These are phyloP conservation scores for Montifringilla adamsi DNA, from an alignment of 2,113 vertebrate genomes.

Conservation along the genomic window DNA sequence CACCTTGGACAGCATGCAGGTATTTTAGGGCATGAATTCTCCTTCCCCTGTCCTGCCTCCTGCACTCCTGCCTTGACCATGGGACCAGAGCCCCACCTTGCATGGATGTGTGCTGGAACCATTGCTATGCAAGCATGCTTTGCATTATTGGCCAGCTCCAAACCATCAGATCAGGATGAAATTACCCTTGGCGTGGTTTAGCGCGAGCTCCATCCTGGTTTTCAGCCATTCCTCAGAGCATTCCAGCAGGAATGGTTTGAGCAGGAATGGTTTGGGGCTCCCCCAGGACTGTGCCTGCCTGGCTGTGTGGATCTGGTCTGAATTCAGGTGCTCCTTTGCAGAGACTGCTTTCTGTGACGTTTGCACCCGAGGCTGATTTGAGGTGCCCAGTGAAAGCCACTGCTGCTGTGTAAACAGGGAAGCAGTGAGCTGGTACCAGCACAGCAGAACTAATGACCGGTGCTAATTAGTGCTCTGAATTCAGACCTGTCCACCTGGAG, in stretches of 20 bases:
- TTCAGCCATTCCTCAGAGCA: background rate
- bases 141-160: background rate
- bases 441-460: background rate
- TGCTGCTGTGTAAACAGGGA: background rate
- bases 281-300: background rate
- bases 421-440: rapidly evolving
- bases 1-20: conserved; percentile 99
- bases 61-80: background rate
- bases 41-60: background rate
- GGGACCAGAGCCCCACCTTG: background rate
- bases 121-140: conserved; percentile 51
- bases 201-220: background rate
- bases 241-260: conserved; percentile 14
- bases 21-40: conserved; percentile 78
- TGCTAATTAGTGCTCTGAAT: background rate
- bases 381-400: background rate
- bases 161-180: background rate
- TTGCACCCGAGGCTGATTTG: background rate
- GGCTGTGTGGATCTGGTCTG: background rate
- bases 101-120: background rate
- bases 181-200: background rate
- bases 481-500: background rate
- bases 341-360: background rate
- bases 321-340: background rate
- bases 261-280: background rate